Conservation (phyloP, 2,888 invertebrate species). For the Cylloceria caligata region DNA sequence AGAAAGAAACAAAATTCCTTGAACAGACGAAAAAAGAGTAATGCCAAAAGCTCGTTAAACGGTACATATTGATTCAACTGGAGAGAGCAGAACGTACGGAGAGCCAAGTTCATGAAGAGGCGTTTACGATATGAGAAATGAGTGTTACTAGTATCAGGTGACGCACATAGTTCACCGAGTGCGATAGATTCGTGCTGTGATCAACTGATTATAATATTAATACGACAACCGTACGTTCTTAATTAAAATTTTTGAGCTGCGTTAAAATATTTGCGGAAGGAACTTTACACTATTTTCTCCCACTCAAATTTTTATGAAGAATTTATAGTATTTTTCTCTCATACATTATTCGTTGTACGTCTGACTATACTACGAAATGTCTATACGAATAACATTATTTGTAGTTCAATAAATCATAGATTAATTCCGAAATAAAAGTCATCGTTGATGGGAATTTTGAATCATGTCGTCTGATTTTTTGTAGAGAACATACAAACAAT, state of each 20-base stretch:
- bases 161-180: conserved; percentile 21
- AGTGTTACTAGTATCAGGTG: not conserved
- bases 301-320: not conserved
- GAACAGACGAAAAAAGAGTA: not conserved
- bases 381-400: not conserved
- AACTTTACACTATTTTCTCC: not conserved
- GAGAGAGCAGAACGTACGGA: not conserved
- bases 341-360: not conserved
- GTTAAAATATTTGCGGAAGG: not conserved
- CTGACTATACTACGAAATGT: not conserved
- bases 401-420: not conserved
- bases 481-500: no score
- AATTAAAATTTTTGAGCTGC: not conserved
- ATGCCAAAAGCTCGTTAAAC: not conserved
- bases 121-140: conserved; percentile 22
- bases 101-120: not conserved
- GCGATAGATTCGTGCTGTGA: conserved; percentile 25
- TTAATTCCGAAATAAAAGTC: not conserved
- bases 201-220: not conserved
- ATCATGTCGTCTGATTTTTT: not conserved
- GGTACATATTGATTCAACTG: not conserved
- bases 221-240: conserved; percentile 6
- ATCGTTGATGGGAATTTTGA: not conserved
- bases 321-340: no score
- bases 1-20: no score